Evolutionary conservation across 2,797 vertebrate species (phyloP), one percentile per base, ranked within the genome.

Genomic region (Pagetopsis macropterus): DNA sequence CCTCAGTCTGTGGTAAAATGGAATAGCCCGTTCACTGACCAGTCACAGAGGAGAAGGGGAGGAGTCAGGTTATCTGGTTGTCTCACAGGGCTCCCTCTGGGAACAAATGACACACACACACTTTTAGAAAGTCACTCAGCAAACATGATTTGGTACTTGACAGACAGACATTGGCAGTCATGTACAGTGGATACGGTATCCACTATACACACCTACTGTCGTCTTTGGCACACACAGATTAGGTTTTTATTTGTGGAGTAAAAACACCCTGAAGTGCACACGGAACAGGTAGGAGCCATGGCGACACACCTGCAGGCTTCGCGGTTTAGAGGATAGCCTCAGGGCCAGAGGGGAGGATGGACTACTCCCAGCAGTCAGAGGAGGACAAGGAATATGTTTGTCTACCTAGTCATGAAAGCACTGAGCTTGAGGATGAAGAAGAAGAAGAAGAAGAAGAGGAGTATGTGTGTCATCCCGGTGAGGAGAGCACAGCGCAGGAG

Each of bases 41-140:
- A 86, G 70, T 84, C 74, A 84, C 72, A 77, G 62, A 67, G 49
- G n/a, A 79, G 70, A 78, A 2, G 48, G 66, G 91, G 92, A 86
- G 93, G 88, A 87, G 91, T 84, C 59, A 5, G 40, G 46, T 46
- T 76, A 45, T 72, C 69, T 70, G 60, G 56, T 71, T 56, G 41
- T 85, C 60, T 79, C 43, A 14, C 41, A 6, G 64, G 59, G 64
- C 64, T 60, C 68, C 52, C 57, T 62, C 68, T 63, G 16, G 52
- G 51, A 48, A 91, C 79, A 77, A 72, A 75, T 70, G 49, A 86
- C 51, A 82, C 79, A 82, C 21, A 21, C 73, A 72, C 67, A 70
- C 81, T 56, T 62, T 68, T 65, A 76, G 61, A 71, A 59, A 75
- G 64, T 72, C 65, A 65, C 37, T 27, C 31, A 63, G 69, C 44